Conservation (phyloP, 2,797 vertebrate species). For the Silurus aristotelis region DNA sequence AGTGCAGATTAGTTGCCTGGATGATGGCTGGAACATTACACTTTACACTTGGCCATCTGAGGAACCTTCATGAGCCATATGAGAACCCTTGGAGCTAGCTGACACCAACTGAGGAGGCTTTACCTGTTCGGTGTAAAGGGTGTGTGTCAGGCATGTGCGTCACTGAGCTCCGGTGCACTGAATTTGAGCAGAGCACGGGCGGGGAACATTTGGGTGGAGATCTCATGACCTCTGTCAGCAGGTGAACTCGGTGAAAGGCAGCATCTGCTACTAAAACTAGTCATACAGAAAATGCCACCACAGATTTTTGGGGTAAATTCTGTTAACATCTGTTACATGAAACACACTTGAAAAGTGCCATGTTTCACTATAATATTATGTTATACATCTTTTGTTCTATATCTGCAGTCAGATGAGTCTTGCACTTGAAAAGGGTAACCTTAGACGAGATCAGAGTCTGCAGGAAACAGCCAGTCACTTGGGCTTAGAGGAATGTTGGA, state of each 20-base stretch:
- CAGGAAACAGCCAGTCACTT: slow-evolving; percentile 29
- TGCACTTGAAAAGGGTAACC: slow-evolving; percentile 10
- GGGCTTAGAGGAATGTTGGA: slow-evolving; percentile 44
- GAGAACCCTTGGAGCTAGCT: slow-evolving; percentile 38
- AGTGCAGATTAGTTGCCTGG: slow-evolving; percentile 7
- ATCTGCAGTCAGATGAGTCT: slow-evolving; percentile 19
- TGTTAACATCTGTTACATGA: not conserved
- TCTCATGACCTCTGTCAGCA: not conserved
- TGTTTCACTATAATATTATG: not conserved
- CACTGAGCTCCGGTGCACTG: slow-evolving; percentile 21
- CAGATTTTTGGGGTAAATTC: not conserved
- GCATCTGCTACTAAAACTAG: not conserved
- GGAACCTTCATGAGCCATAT: slow-evolving; percentile 38
- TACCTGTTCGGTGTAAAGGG: slow-evolving; percentile 28
- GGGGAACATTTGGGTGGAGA: not conserved
- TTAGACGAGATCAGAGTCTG: slow-evolving; percentile 1
- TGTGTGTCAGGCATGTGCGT: slow-evolving; percentile 27
- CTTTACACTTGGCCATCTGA: slow-evolving; percentile 32
- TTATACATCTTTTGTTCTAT: slow-evolving; percentile 5
- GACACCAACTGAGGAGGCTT: slow-evolving; percentile 33
- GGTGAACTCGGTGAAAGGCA: not conserved
- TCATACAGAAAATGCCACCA: not conserved
- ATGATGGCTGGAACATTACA: slow-evolving; percentile 34
- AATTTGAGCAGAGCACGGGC: slow-evolving; percentile 15
- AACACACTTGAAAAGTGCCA: not conserved